Evolutionary conservation across 2,888 invertebrate genomes (phyloP).

Genomic region (Phyllotreta cruciferae): DNA sequence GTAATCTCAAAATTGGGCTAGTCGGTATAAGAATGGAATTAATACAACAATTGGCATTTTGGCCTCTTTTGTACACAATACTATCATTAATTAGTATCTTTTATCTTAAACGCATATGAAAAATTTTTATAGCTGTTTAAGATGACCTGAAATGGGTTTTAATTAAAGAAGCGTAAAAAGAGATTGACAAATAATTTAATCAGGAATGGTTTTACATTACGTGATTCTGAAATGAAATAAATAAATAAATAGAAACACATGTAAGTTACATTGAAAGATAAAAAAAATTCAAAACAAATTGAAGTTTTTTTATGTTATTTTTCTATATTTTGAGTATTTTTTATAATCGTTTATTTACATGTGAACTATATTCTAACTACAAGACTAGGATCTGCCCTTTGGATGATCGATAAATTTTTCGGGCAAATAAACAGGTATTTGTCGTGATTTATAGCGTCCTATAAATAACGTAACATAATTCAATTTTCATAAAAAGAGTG

Average conservation of each 20-base stretch:
- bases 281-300: constrained; percentile 6
- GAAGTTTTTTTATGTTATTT: constrained; percentile 6
- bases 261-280: neutral
- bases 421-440: constrained; percentile 43
- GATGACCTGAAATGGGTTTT: neutral
- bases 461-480: constrained; percentile 1
- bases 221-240: constrained; percentile 10
- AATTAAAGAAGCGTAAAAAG: constrained; percentile 21
- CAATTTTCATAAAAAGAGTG: neutral
- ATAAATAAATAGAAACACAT: constrained; percentile 3
- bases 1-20: constrained; percentile 18
- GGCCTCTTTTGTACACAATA: constrained; percentile 33
- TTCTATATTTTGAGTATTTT: constrained; percentile 39
- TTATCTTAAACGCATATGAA: too few species aligned
- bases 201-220: neutral
- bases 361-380: constrained; percentile 55
- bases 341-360: constrained; percentile 51
- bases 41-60: constrained; percentile 28
- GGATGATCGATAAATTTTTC: constrained; percentile 39
- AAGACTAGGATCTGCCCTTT: constrained; percentile 57
- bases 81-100: constrained; percentile 2
- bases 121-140: too few species aligned
- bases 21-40: constrained; percentile 11
- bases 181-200: constrained; percentile 28
- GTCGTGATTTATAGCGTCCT: neutral